phyloP scores from a whole-genome alignment of 2,113 vertebrate species.

The Atrichornis clamosus region DNA sequence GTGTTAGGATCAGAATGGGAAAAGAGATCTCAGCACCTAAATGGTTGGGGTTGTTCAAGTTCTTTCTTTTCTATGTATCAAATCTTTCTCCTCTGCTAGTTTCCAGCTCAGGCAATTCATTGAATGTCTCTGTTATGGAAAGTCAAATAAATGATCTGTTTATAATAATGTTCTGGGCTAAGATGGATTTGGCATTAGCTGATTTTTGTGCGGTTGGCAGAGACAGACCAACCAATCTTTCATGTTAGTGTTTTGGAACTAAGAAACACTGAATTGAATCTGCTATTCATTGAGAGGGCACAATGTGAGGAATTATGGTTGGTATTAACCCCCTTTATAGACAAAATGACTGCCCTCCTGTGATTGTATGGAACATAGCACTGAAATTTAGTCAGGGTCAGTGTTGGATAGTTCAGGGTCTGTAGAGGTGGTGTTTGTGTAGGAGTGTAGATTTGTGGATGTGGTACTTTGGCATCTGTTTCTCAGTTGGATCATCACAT shows the following conservation, averaged over 20 bases:
- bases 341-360: neutral
- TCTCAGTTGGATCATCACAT: neutral
- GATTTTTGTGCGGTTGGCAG: conserved; percentile 15
- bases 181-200: conserved; percentile 27
- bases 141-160: conserved; percentile 49
- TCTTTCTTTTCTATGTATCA: neutral
- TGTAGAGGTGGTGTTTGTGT: neutral
- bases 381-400: neutral
- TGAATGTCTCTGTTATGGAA: conserved; percentile 23
- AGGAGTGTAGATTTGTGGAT: neutral
- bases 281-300: conserved; percentile 12
- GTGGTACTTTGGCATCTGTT: neutral
- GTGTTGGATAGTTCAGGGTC: neutral
- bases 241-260: conserved; percentile 9
- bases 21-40: neutral
- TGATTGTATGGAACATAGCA: neutral
- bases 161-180: conserved; percentile 36
- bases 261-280: neutral
- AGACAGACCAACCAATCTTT: neutral
- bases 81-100: neutral
- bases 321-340: neutral
- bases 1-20: neutral
- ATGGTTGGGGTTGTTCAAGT: neutral
- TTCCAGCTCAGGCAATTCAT: neutral
- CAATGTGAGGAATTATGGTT: neutral